Conservation (phyloP, 2,888 invertebrate genomes). For the Odontomyia ornata region DNA sequence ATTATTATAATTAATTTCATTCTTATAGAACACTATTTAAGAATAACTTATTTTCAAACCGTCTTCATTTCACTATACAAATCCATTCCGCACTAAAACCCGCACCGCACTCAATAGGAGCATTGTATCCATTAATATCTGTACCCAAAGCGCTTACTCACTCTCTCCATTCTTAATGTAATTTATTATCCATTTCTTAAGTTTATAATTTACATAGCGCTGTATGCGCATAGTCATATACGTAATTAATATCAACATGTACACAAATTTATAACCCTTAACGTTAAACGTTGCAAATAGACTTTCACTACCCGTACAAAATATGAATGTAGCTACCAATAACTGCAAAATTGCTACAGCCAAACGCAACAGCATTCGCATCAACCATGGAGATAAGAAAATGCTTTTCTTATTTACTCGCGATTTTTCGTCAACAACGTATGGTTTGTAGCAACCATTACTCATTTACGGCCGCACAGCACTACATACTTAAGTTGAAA, state of each 20-base stretch:
- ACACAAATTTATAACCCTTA: not conserved
- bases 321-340: too few relatives aligned
- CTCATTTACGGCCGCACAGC: not conserved
- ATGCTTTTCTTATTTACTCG: constrained; percentile 14
- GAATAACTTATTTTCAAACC: too few relatives aligned
- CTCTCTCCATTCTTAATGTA: not conserved
- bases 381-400: constrained; percentile 1
- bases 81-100: too few relatives aligned
- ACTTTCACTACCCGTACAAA: not conserved
- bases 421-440: constrained; percentile 15
- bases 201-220: constrained; percentile 14
- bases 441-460: constrained; percentile 12
- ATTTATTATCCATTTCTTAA: constrained; percentile 11
- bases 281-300: not conserved
- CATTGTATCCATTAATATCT: too few relatives aligned
- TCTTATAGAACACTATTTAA: too few relatives aligned
- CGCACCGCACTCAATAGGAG: too few relatives aligned
- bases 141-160: not conserved
- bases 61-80: too few relatives aligned
- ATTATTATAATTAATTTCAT: too few relatives aligned
- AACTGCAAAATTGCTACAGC: not conserved
- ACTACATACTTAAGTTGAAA: not conserved
- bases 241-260: constrained; percentile 29
- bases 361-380: not conserved
- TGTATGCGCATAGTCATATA: constrained; percentile 19